A percentile compares a stretch with the other conserved stretches of the same genome.
Conservation (phyloP, 2,888 invertebrate species). For the Ectropis crepuscularia region DNA sequence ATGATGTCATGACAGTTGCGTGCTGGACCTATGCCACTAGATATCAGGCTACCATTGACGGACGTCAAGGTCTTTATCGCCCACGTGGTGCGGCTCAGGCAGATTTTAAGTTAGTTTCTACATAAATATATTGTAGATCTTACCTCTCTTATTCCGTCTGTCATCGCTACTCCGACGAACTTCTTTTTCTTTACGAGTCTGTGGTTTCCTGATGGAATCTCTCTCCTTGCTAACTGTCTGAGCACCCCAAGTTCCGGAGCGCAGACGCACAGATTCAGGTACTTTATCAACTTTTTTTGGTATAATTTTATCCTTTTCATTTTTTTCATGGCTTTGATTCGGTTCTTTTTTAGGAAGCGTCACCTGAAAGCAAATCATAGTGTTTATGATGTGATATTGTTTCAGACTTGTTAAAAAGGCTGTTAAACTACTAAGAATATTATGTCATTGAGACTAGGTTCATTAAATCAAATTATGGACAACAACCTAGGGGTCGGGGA, state of each 20-base stretch:
- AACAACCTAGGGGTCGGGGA: too few species aligned
- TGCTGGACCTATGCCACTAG: constrained; percentile 48
- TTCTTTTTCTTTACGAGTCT: constrained; percentile 60
- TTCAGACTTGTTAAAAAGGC: too few species aligned
- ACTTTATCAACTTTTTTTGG: constrained; percentile 37
- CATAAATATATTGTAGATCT: constrained; percentile 17
- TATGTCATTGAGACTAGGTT: too few species aligned
- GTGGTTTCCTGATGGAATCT: constrained; percentile 53
- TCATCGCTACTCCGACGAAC: constrained; percentile 67
- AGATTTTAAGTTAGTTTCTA: constrained; percentile 4
- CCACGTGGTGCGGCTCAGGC: constrained; percentile 28
- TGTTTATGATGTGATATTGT: too few species aligned
- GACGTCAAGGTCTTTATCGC: constrained; percentile 35
- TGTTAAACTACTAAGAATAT: too few species aligned
- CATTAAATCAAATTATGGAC: too few species aligned
- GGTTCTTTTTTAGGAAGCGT: constrained; percentile 41
- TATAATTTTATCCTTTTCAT: constrained; percentile 30
- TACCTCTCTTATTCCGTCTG: constrained; percentile 73
- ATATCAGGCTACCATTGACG: constrained; percentile 35
- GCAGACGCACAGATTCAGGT: constrained; percentile 69
- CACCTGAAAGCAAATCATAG: constrained; percentile 45
- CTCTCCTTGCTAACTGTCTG: constrained; percentile 61
- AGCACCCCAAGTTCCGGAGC: constrained; percentile 87
- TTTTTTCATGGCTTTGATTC: neutral
- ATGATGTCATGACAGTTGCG: constrained; percentile 42